Evolutionary conservation across 2,888 invertebrate genomes (phyloP).

Genomic region (Chironomus riparius): DNA sequence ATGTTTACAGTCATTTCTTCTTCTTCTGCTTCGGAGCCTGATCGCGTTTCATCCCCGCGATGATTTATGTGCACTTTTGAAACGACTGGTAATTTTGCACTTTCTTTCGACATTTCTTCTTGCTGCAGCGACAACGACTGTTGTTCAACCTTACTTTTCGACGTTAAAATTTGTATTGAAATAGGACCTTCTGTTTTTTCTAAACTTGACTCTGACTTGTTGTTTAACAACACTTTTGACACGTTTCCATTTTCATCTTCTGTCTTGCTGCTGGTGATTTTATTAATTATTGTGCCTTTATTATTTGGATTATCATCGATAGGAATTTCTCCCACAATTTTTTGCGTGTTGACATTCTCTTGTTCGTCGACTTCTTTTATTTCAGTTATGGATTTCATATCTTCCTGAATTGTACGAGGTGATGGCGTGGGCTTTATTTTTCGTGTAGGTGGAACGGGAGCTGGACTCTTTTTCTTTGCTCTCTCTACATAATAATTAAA

Average conservation of each 20-base stretch:
- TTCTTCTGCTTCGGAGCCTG: not conserved
- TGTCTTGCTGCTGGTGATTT: not conserved
- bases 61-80: slow-evolving; percentile 21
- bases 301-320: not conserved
- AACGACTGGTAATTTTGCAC: slow-evolving; percentile 6
- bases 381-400: slow-evolving; percentile 7
- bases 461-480: slow-evolving; percentile 36
- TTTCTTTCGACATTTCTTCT: not conserved
- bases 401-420: slow-evolving; percentile 29
- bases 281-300: not conserved
- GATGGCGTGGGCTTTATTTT: slow-evolving; percentile 32
- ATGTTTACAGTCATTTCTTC: slow-evolving; percentile 24
- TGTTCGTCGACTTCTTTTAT: slow-evolving; percentile 17
- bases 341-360: not conserved
- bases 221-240: slow-evolving; percentile 29
- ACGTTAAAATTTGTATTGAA: slow-evolving; percentile 19
- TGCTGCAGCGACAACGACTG: not conserved
- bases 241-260: slow-evolving; percentile 18
- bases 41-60: not conserved
- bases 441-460: slow-evolving; percentile 38
- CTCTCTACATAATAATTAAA: not conserved
- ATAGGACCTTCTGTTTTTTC: slow-evolving; percentile 8
- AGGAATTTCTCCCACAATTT: slow-evolving; percentile 10
- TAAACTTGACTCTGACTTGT: not conserved
- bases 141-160: not conserved